phyloP scores from a whole-genome alignment of 2,888 invertebrate genomes.

The Arrhopalites spinosus region DNA sequence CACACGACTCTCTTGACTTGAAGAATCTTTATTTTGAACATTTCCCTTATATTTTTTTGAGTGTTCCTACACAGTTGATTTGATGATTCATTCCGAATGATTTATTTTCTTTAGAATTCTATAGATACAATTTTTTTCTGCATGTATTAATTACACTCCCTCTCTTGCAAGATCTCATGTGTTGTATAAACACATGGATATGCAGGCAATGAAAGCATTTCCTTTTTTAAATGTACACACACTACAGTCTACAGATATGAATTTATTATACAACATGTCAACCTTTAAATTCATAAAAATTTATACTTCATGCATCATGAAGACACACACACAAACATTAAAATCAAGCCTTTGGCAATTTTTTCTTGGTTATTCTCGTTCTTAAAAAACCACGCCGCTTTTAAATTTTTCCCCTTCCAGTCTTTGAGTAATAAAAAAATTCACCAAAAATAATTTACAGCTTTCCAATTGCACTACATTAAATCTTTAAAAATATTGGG shows the following conservation, averaged over 20 bases:
- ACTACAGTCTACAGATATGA: too few species aligned
- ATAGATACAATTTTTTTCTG: neutral
- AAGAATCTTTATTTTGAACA: too few species aligned
- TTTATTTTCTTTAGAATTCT: slow-evolving; percentile 25
- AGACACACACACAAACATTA: slow-evolving; percentile 1
- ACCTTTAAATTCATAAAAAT: too few species aligned
- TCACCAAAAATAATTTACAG: neutral
- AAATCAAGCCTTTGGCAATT: slow-evolving; percentile 7
- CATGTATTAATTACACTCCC: neutral
- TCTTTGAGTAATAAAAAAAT: too few species aligned
- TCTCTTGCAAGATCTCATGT: neutral
- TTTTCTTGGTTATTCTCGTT: neutral
- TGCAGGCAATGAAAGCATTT: too few species aligned
- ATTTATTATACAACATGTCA: too few species aligned
- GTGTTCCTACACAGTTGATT: neutral
- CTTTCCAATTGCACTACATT: neutral
- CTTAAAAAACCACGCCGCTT: neutral
- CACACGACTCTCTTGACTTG: too few species aligned
- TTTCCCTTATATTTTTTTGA: neutral
- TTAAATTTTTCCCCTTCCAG: neutral
- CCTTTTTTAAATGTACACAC: neutral
- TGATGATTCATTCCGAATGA: slow-evolving; percentile 25
- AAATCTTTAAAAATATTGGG: neutral
- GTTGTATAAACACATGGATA: neutral
- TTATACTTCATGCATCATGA: too few species aligned